Conservation (phyloP, 1,140 invertebrate genomes). For the Proctacanthus coquilletti region DNA sequence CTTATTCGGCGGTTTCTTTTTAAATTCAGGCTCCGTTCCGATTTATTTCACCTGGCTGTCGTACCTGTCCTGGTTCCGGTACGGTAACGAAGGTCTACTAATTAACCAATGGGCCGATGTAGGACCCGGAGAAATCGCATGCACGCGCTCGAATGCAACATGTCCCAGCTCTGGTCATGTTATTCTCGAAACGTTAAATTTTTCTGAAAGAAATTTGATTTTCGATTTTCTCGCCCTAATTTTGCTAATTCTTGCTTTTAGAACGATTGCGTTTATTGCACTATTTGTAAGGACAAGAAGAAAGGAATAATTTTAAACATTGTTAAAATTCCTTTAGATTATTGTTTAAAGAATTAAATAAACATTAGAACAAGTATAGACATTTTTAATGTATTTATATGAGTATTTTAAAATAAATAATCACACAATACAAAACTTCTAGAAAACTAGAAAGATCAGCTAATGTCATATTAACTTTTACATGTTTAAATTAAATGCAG, state of each 20-base stretch:
- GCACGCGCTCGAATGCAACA: conserved; percentile 51
- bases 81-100: conserved; percentile 82
- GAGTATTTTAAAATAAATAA: no score
- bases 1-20: conserved; percentile 89
- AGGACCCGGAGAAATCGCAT: conserved; percentile 43
- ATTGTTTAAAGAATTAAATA: no score
- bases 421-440: no score
- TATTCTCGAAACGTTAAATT: conserved; percentile 64
- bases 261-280: conserved; percentile 59
- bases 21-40: conserved; percentile 82
- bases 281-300: conserved; percentile 44
- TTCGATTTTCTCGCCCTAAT: conserved; percentile 54
- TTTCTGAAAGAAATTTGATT: conserved; percentile 56
- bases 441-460: no score
- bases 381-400: no score
- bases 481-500: no score
- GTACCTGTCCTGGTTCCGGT: conserved; percentile 90
- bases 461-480: no score
- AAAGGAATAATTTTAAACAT: conserved; percentile 24
- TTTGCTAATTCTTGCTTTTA: conserved; percentile 55
- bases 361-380: no score
- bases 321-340: no score
- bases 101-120: conserved; percentile 85
- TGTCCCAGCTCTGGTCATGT: conserved; percentile 60
- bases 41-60: conserved; percentile 80